Percentiles rank a stretch among this genome's conserved stretches.
Conservation (phyloP, 2,113 vertebrate species). For the Pandion haliaetus region DNA sequence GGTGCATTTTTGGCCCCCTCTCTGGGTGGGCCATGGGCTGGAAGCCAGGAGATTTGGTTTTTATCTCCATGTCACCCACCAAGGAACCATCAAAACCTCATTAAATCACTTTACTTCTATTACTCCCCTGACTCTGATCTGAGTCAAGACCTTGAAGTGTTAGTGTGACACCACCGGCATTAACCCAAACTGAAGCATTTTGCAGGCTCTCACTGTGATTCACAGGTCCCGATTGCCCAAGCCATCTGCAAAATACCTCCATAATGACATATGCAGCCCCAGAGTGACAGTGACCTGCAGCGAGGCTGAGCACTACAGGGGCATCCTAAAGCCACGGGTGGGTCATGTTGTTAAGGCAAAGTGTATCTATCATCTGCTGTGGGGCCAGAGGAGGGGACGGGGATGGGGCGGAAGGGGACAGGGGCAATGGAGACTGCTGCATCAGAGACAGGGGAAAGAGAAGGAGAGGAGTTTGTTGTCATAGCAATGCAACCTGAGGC, state of each 20-base stretch:
- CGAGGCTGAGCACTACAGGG: background rate
- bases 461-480: background rate
- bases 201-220: background rate
- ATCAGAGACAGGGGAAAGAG: background rate
- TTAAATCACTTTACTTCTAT: conserved; percentile 12
- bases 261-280: background rate
- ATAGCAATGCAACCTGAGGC: background rate
- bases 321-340: background rate
- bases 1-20: background rate
- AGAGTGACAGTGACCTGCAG: background rate
- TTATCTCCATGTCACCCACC: background rate
- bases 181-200: background rate
- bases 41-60: background rate
- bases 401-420: background rate
- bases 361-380: background rate
- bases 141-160: background rate
- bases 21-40: background rate
- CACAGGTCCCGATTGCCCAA: background rate
- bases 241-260: background rate
- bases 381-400: background rate
- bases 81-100: background rate
- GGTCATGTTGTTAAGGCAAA: background rate
- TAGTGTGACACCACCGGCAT: background rate
- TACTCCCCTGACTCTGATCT: background rate
- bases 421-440: background rate